These are phyloP conservation scores for Pomatostomus ruficeps DNA, from an alignment of 2,113 vertebrate genomes.

Conservation along the genomic window DNA sequence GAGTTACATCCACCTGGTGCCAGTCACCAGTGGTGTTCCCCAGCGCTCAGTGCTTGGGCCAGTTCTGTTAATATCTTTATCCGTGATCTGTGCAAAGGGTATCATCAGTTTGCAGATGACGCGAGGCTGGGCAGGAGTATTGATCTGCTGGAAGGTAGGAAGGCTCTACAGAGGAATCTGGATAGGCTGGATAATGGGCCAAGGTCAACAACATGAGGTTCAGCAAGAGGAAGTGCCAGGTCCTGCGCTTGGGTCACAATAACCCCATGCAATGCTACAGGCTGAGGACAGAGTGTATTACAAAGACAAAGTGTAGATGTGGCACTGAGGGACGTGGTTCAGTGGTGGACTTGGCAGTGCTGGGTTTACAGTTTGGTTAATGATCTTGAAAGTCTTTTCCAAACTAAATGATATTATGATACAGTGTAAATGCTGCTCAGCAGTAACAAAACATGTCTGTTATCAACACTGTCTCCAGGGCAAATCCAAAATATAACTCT, in stretches of 20 bases:
- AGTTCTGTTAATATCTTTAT: not conserved
- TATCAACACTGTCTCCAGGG: not conserved
- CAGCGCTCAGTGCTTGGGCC: not conserved
- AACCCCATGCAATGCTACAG: not conserved
- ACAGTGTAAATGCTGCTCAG: not conserved
- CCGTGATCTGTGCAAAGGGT: accelerated
- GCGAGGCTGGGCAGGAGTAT: not conserved
- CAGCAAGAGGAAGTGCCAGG: not conserved
- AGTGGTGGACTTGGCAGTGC: not conserved
- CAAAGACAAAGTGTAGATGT: not conserved
- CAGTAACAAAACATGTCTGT: not conserved
- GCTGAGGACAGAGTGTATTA: not conserved
- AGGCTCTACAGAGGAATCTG: not conserved
- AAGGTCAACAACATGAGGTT: not conserved
- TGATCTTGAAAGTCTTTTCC: not conserved
- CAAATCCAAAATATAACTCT: not conserved
- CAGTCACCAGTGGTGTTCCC: accelerated
- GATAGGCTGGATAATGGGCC: not conserved
- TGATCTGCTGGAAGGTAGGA: not conserved
- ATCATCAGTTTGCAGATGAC: not conserved
- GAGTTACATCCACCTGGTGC: not conserved
- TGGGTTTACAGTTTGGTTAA: not conserved
- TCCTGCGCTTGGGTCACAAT: not conserved
- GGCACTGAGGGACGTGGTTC: not conserved
- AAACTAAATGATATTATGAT: not conserved